These are phyloP conservation scores for Pogona vitticeps DNA, from an alignment of 2,113 vertebrate species.

Conservation along the genomic window DNA sequence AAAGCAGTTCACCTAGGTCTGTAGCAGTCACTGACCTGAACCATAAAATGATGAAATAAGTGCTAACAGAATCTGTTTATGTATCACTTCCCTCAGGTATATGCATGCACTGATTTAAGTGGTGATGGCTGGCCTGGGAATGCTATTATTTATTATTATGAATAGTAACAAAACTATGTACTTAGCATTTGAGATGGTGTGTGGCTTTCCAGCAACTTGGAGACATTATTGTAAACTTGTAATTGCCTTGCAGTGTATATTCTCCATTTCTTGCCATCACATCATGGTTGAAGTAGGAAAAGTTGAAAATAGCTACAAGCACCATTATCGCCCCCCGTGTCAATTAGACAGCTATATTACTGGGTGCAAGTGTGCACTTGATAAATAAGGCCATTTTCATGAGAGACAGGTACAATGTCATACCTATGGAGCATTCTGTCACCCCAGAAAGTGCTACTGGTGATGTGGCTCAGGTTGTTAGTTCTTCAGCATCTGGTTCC, in stretches of 20 bases:
- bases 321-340: not conserved
- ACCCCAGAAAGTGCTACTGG: no score
- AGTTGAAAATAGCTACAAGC: not conserved
- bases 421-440: not conserved
- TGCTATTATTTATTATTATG: not conserved
- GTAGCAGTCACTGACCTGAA: not conserved
- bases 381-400: not conserved
- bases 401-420: not conserved
- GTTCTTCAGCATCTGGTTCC: no score
- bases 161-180: not conserved
- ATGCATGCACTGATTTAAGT: not conserved
- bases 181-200: not conserved
- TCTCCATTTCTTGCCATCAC: no score
- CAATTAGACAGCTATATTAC: not conserved
- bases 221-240: not conserved
- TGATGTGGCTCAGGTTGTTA: no score
- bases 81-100: not conserved
- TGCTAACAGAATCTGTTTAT: not conserved
- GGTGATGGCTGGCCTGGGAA: not conserved
- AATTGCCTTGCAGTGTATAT: not conserved
- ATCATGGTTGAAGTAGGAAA: not conserved
- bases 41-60: not conserved
- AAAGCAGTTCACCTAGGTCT: not conserved
- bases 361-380: not conserved
- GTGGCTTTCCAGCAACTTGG: not conserved